Percentiles rank a stretch among this genome's conserved stretches.
Conservation (phyloP, 2,797 vertebrate species). For the Apogon hyalosoma region DNA sequence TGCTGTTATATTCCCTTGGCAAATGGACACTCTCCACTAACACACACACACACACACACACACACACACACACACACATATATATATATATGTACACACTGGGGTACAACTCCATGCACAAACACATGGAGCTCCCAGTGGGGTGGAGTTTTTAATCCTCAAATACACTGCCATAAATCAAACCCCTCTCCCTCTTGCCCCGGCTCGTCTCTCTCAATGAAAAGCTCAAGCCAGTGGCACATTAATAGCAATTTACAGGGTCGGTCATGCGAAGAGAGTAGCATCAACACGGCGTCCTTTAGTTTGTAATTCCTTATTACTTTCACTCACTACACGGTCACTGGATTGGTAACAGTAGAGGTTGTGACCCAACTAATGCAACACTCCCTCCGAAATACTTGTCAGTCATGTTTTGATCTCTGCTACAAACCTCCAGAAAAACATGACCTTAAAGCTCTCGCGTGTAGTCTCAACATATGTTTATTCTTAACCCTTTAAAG, state of each 20-base stretch:
- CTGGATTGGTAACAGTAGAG: conserved; percentile 59
- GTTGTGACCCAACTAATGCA: conserved; percentile 56
- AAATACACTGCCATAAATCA: conserved; percentile 82
- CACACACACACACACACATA: no score
- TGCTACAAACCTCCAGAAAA: conserved; percentile 14
- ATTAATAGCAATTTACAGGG: conserved; percentile 83
- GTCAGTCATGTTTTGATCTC: conserved; percentile 33
- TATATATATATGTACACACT: no score
- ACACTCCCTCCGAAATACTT: conserved; percentile 32
- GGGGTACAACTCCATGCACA: conserved; percentile 57
- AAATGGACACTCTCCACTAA: conserved; percentile 51
- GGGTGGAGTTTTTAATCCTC: conserved; percentile 83
- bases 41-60: conserved; percentile 27
- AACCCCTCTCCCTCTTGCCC: conserved; percentile 54
- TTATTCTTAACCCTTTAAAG: no score
- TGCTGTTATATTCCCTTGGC: conserved; percentile 72
- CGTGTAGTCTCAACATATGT: no score
- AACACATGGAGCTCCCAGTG: conserved; percentile 66
- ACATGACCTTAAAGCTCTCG: not conserved
- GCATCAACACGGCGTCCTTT: conserved; percentile 71
- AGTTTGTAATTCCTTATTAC: conserved; percentile 80
- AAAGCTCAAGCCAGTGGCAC: conserved; percentile 75
- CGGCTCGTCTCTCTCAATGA: conserved; percentile 76
- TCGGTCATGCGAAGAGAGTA: conserved; percentile 68
- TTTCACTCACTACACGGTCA: conserved; percentile 59